Evolutionary conservation across 2,113 vertebrate species (phyloP).

Genomic region (Platysternon megacephalum): DNA sequence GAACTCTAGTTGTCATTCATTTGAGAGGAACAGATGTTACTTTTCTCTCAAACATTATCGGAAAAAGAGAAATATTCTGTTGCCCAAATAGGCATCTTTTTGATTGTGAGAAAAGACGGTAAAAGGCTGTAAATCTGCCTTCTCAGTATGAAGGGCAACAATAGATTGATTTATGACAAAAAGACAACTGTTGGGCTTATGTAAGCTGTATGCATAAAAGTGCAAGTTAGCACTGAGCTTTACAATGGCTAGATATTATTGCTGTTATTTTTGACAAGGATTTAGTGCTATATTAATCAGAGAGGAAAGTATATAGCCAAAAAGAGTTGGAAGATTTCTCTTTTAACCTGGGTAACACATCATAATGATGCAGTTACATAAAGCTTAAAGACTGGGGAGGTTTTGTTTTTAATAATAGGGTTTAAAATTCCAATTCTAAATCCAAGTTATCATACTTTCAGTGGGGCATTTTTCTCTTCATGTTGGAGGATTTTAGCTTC

Average conservation of each 20-base stretch:
- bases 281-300: conserved; percentile 28
- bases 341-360: not conserved
- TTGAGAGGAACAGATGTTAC: conserved; percentile 77
- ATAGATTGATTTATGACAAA: conserved; percentile 82
- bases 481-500: not conserved
- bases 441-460: not conserved
- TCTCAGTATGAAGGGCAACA: conserved; percentile 80
- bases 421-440: not conserved
- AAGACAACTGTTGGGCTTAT: conserved; percentile 76
- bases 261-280: conserved; percentile 40
- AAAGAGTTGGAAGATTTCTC: not conserved
- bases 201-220: conserved; percentile 56
- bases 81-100: conserved; percentile 70
- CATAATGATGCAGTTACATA: not conserved
- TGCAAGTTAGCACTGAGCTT: conserved; percentile 44
- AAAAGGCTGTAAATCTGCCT: conserved; percentile 83
- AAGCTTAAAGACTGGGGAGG: not conserved
- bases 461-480: not conserved
- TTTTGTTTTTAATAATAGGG: not conserved
- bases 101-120: conserved; percentile 73
- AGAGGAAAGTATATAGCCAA: not conserved
- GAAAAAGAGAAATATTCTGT: conserved; percentile 72
- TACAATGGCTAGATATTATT: not conserved
- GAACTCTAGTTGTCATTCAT: conserved; percentile 66
- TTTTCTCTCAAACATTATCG: conserved; percentile 50